Evolutionary conservation across 1,140 invertebrate species (phyloP), one percentile per base, ranked within the genome.

Genomic region (Dinothrombium tinctorium): DNA sequence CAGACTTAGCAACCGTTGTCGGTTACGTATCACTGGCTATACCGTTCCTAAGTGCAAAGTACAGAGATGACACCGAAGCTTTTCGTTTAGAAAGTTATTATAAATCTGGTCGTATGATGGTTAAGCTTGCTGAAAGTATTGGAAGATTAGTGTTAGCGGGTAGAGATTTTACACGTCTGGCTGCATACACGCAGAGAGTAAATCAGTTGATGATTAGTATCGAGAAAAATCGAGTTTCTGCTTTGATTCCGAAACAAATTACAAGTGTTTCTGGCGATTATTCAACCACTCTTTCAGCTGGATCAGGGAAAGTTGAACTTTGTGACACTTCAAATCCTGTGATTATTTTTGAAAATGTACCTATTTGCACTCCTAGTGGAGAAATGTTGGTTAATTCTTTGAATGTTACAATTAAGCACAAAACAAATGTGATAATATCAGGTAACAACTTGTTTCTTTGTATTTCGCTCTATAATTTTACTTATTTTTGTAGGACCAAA

Each of bases 71-170:
- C 17, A 9, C 12, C 33, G 32, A 40, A 11, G 36, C 42, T 33
- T n/a, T n/a, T n/a, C 9, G 36, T 36, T 68, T 66, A 19, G 59
- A 75, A 61, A 69, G 78, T 51, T 96, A 98, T 54, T 96, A 96
- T 57, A 87, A 80, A 11, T 86, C 80, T 60, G 90, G 90, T 0
- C 66, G 89, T 12, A 96, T 96, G 89, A 63, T 96, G 52, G 72
- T 96, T 2, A 89, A 92, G 56, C 67, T 96, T 59, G 89, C 89
- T 1, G 86, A 95, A 63, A 87, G 89, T 22, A 86, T 96, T 50
- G 90, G 89, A 6, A 68, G 89, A 31, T 62, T 96, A 19, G 80
- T 95, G 5, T 57, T 95, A 33, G 86, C 89, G 21, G 86, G 89
- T 2, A 64, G 87, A 47, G 90, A 98, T 59, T 66, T 96, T 61